Evolutionary conservation across 2,888 invertebrate species (phyloP).

Genomic region (Iphiclides podalirius): DNA sequence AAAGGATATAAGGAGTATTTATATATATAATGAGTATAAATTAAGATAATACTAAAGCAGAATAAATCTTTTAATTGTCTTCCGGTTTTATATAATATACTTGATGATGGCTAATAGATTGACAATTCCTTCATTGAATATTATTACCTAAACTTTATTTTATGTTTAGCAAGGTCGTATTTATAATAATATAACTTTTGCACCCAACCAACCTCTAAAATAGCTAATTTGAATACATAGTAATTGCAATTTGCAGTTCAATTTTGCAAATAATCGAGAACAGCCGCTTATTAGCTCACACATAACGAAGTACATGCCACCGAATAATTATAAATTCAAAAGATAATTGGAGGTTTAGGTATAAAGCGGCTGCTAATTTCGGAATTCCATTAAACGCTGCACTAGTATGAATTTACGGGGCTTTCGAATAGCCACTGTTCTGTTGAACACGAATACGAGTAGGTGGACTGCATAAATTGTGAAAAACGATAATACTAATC

Average conservation of each 20-base stretch:
- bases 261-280: not conserved
- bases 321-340: conserved; percentile 19
- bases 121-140: too few species aligned
- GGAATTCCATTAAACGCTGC: conserved; percentile 15
- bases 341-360: conserved; percentile 17
- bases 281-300: conserved; percentile 6
- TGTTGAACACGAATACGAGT: too few species aligned
- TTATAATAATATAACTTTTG: not conserved
- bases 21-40: too few species aligned
- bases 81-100: too few species aligned
- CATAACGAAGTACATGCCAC: not conserved
- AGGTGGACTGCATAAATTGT: too few species aligned
- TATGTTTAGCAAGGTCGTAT: too few species aligned
- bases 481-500: too few species aligned
- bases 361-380: conserved; percentile 16
- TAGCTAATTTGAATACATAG: conserved; percentile 2
- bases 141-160: too few species aligned
- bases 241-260: conserved; percentile 5
- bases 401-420: conserved; percentile 18
- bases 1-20: too few species aligned
- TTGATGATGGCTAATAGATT: too few species aligned
- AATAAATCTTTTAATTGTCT: too few species aligned
- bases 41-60: too few species aligned
- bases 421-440: conserved; percentile 13
- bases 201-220: not conserved